A percentile compares a stretch with the other conserved stretches of the same genome.
phyloP scores from a whole-genome alignment of 2,113 vertebrate genomes.

The Gallinago paraguaiae region DNA sequence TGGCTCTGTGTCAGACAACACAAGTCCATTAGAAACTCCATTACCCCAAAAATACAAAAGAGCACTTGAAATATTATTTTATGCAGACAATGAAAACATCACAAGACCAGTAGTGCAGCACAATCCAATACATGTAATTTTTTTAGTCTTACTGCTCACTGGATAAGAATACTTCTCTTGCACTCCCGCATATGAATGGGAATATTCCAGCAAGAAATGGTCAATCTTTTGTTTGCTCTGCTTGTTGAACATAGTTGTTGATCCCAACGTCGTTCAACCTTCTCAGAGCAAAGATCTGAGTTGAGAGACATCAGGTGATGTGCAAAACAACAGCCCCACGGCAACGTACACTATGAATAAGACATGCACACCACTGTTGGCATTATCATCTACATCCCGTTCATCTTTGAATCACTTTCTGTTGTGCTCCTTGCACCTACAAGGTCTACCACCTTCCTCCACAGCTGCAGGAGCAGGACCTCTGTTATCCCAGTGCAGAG shows the following conservation, averaged over 20 bases:
- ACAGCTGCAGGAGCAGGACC: neutral
- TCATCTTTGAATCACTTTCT: neutral
- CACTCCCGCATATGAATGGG: neutral
- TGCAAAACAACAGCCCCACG: neutral
- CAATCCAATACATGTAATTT: neutral
- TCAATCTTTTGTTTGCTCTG: neutral
- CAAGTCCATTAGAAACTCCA: neutral
- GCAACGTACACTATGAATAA: neutral
- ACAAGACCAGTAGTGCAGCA: neutral
- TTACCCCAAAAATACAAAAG: neutral
- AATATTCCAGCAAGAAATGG: neutral
- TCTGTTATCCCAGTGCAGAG: neutral
- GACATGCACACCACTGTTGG: fast-evolving
- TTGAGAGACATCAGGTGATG: neutral
- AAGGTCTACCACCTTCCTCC: neutral
- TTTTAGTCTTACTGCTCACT: neutral
- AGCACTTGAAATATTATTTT: neutral
- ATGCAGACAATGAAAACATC: neutral
- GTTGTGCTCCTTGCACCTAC: neutral
- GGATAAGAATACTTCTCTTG: neutral
- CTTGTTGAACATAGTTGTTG: neutral
- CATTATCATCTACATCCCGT: neutral
- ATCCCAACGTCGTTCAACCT: neutral
- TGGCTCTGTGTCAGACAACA: neutral
- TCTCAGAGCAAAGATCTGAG: neutral